A percentile compares a stretch with the other conserved stretches of the same genome.
These are phyloP conservation scores for Bedellia somnulentella DNA, from an alignment of 2,888 invertebrate species.

Conservation along the genomic window DNA sequence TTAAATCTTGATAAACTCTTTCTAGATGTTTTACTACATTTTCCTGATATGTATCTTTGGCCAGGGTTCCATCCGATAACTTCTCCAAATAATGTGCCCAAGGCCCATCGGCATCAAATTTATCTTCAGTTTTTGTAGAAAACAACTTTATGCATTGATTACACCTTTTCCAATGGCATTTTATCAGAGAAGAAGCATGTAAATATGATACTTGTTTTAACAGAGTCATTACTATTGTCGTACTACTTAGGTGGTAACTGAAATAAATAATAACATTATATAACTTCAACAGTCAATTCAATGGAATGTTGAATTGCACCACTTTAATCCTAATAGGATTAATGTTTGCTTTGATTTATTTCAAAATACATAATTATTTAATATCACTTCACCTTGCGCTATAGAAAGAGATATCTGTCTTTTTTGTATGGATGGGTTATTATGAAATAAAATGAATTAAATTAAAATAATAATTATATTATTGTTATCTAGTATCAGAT, in stretches of 20 bases:
- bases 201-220: constrained; percentile 18
- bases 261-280: constrained; percentile 16
- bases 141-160: constrained; percentile 29
- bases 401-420: no score
- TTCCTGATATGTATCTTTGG: constrained; percentile 73
- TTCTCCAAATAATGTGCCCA: constrained; percentile 56
- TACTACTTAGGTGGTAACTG: neutral
- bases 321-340: no score
- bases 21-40: constrained; percentile 71
- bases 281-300: no score
- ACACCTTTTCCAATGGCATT: constrained; percentile 27
- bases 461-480: no score
- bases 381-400: no score
- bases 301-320: no score
- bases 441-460: no score
- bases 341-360: no score
- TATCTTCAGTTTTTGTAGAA: constrained; percentile 26
- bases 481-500: no score
- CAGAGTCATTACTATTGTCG: constrained; percentile 11
- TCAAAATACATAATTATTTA: no score
- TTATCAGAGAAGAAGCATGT: constrained; percentile 22
- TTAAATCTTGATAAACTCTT: constrained; percentile 65
- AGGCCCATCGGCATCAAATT: constrained; percentile 35
- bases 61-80: constrained; percentile 61
- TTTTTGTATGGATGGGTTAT: no score